Evolutionary conservation across 53 echinoderm and acorn worm genomes (phyloP), one percentile per base, ranked within the genome.

Genomic region (Patiria pectinifera): DNA sequence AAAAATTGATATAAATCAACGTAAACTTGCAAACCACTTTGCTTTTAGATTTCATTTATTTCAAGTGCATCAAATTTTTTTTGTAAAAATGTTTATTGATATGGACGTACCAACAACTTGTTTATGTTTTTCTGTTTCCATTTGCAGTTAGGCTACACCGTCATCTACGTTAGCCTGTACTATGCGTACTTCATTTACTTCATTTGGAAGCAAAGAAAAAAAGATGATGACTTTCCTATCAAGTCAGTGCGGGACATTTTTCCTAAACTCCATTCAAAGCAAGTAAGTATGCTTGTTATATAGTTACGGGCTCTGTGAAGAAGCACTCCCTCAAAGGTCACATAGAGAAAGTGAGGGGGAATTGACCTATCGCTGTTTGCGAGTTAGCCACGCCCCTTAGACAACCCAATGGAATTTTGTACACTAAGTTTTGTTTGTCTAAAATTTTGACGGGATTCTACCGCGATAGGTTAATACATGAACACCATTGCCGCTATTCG

Each of bases 211-310:
- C 93, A 87, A 63, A 75, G 80, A 59, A 95, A 92, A 79, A 91
- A 93, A 58, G 99, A 99, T 89, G 96, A 96, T 2, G 82, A 94
- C 5, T 99, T 99, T 82, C 99, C 99, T 45, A 91, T 99, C 60
- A 95, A 94, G 58, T 90, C 89, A 48, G 43, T 93, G 15, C 76
- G 94, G 76, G 97, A 92, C 79, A 91, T 97, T 75, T 99, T 99
- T 61, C 99, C 99, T 1, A 86, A 59, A 25, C 48, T 82, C 18
- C 85, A 82, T 76, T 89, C 69, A 19, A 77, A 77, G 22, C 82
- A 91, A 82, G 91, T 83, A 59, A 84, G 91, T 90, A 12, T 16
- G 71, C 4, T 15, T 46, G 9, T 18, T 0, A 0, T 21, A 74
- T 70, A 13, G 60, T 60, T 70, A 16, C 3, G 74, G 10, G 2